phyloP scores from a whole-genome alignment of 2,888 invertebrate species.

The Drosophila borborema region DNA sequence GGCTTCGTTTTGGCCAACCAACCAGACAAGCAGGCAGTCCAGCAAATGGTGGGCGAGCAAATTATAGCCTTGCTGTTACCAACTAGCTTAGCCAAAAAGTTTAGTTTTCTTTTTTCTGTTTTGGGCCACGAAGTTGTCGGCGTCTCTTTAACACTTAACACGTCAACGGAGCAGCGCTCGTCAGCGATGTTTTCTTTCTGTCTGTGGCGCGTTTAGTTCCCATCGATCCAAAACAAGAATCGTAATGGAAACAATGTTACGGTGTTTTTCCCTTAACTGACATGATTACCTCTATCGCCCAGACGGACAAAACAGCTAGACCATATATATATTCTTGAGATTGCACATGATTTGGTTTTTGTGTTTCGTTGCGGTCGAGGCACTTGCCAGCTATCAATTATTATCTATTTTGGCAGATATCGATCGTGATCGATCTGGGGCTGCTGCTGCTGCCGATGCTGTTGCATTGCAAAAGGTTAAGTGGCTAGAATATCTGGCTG shows the following conservation, averaged over 20 bases:
- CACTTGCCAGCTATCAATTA: constrained; percentile 63
- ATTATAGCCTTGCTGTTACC: constrained; percentile 54
- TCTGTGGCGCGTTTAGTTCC: constrained; percentile 31
- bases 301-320: not conserved
- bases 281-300: constrained; percentile 64
- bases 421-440: constrained; percentile 80
- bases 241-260: constrained; percentile 50
- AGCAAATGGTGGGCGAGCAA: constrained; percentile 68
- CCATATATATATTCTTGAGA: constrained; percentile 35
- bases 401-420: constrained; percentile 73
- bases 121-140: constrained; percentile 21
- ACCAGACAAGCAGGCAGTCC: constrained; percentile 7
- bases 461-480: constrained; percentile 54
- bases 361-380: constrained; percentile 15
- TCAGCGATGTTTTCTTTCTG: constrained; percentile 12
- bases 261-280: constrained; percentile 65
- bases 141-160: constrained; percentile 75
- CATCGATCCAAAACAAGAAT: constrained; percentile 46
- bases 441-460: constrained; percentile 23
- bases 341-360: constrained; percentile 47
- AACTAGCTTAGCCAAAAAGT: constrained; percentile 13
- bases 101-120: not conserved
- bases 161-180: constrained; percentile 67
- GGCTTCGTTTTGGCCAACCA: constrained; percentile 56
- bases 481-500: constrained; percentile 39